A percentile compares a stretch with the other conserved stretches of the same genome.
phyloP scores from a whole-genome alignment of 2,797 vertebrate species.

The Dromococcyx pavoninus region DNA sequence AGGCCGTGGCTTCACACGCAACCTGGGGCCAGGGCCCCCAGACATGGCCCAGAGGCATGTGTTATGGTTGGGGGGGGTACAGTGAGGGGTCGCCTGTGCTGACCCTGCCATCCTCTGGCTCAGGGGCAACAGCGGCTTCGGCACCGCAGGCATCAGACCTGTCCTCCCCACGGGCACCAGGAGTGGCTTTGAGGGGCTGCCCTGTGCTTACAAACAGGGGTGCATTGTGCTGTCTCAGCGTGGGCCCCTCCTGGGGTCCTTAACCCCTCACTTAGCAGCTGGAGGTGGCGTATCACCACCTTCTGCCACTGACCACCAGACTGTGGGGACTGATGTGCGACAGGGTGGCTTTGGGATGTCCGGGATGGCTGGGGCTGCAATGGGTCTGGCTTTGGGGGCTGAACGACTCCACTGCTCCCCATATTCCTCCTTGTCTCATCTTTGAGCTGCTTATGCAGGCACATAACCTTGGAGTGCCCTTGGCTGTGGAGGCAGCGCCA shows the following conservation, averaged over 20 bases:
- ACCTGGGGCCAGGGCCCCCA: neutral
- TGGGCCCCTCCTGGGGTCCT: neutral
- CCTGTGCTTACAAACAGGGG: neutral
- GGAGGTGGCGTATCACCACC: neutral
- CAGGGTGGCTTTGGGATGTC: neutral
- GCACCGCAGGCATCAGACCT: fast-evolving
- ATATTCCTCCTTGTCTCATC: neutral
- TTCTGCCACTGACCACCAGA: neutral
- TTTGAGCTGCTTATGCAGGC: neutral
- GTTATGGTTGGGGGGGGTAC: neutral
- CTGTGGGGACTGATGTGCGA: fast-evolving
- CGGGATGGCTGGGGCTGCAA: neutral
- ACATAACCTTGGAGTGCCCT: neutral
- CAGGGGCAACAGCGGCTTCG: fast-evolving
- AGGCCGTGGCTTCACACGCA: neutral
- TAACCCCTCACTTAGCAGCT: neutral
- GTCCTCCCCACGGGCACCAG: fast-evolving
- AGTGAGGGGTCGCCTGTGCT: neutral
- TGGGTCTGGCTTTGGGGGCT: neutral
- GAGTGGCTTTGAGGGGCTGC: neutral
- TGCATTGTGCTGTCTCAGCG: neutral
- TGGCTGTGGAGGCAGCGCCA: fast-evolving
- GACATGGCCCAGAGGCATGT: fast-evolving
- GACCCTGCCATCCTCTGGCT: neutral
- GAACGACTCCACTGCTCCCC: neutral